phyloP scores from a whole-genome alignment of 2,113 vertebrate genomes.

The Neofelis nebulosa region DNA sequence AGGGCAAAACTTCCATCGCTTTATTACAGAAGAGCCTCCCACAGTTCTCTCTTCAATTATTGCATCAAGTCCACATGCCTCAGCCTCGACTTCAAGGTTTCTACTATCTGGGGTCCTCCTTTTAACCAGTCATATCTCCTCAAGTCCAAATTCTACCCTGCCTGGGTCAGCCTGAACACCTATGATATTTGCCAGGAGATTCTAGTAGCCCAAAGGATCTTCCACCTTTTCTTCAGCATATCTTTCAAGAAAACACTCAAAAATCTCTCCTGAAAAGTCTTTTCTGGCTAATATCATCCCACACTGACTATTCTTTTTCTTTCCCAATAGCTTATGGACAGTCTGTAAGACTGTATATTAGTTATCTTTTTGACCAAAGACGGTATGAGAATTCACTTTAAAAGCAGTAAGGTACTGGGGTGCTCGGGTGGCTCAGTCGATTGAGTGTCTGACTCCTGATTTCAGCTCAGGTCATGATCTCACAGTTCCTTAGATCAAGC shows the following conservation, averaged over 20 bases:
- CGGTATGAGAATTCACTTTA: constrained; percentile 16
- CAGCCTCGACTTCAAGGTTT: neutral
- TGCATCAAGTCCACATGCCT: neutral
- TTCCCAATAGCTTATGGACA: neutral
- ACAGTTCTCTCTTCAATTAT: neutral
- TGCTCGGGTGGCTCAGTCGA: too few relatives aligned
- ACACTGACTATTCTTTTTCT: neutral
- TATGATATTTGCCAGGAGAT: neutral
- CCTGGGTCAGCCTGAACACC: neutral
- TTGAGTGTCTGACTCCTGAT: too few relatives aligned
- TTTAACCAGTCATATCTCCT: neutral
- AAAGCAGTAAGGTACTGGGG: neutral
- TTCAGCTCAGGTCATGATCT: too few relatives aligned
- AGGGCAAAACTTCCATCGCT: neutral
- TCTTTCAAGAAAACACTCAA: neutral
- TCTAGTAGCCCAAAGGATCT: neutral
- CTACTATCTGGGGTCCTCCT: neutral
- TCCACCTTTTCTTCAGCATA: neutral
- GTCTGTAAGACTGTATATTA: constrained; percentile 11
- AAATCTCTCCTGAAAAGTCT: constrained; percentile 3
- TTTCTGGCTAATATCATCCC: constrained; percentile 28
- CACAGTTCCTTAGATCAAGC: too few relatives aligned
- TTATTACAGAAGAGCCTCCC: neutral
- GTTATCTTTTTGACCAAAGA: constrained; percentile 14
- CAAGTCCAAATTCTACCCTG: neutral